Conservation (phyloP, 2,113 vertebrate species). For the Glareola pratincola region DNA sequence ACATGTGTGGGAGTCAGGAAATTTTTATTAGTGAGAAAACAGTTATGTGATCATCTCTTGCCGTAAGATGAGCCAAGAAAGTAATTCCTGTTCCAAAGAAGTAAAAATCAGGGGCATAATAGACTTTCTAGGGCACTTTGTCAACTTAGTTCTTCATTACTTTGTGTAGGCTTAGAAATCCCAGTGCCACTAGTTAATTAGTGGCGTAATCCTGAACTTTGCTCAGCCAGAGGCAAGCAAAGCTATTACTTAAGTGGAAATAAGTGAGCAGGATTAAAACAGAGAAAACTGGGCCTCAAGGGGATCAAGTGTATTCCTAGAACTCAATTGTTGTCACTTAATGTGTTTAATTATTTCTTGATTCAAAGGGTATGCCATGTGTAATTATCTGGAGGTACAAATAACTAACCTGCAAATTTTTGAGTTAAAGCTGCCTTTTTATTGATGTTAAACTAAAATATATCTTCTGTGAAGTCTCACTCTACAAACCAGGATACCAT, state of each 20-base stretch:
- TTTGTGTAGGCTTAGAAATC: neutral
- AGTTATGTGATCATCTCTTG: neutral
- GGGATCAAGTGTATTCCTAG: neutral
- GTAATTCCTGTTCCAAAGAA: neutral
- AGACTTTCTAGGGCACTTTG: neutral
- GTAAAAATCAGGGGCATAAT: neutral
- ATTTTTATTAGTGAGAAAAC: neutral
- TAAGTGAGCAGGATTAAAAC: constrained; percentile 6
- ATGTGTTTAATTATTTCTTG: neutral
- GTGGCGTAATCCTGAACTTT: neutral
- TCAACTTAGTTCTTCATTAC: neutral
- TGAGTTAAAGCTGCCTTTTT: neutral
- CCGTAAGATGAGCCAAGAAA: neutral
- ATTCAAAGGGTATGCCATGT: neutral
- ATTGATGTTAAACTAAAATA: neutral
- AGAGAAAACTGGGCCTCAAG: neutral
- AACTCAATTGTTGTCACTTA: constrained; percentile 18
- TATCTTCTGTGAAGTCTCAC: neutral
- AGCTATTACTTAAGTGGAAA: constrained; percentile 31
- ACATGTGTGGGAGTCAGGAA: neutral
- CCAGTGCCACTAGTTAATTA: constrained; percentile 21
- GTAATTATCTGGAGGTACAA: neutral
- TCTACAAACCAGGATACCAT: neutral
- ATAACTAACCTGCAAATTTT: neutral
- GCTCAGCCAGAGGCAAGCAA: constrained; percentile 1